These are phyloP conservation scores for Cosmia pyralina DNA, from an alignment of 2,888 invertebrate genomes.

Conservation along the genomic window DNA sequence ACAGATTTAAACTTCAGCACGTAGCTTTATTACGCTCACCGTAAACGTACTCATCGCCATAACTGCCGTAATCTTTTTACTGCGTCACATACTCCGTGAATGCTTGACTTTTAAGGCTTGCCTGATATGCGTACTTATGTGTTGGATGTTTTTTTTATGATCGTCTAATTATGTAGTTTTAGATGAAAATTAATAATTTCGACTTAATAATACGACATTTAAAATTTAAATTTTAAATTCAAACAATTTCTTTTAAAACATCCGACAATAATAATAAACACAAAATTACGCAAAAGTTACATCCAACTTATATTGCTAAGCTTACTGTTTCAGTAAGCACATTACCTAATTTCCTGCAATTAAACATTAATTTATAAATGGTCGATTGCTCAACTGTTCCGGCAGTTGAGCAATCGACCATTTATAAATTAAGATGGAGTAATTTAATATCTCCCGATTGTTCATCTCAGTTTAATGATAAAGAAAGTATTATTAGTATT, in stretches of 20 bases:
- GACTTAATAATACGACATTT: neutral
- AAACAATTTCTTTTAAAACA: too few species aligned
- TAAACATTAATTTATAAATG: too few species aligned
- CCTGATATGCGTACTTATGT: neutral
- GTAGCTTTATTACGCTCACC: conserved; percentile 66
- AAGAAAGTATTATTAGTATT: too few species aligned
- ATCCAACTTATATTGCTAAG: conserved; percentile 8
- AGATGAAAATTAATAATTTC: neutral
- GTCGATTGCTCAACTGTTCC: too few species aligned
- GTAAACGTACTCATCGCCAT: conserved; percentile 64
- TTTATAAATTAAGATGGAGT: conserved; percentile 19
- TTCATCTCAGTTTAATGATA: neutral
- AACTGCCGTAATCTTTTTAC: conserved; percentile 58
- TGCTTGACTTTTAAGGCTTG: conserved; percentile 54
- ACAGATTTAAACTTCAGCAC: conserved; percentile 39
- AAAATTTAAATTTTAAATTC: too few species aligned
- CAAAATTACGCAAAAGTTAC: conserved; percentile 18
- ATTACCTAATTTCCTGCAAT: conserved; percentile 54
- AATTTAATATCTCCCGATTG: conserved; percentile 4
- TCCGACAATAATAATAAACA: neutral
- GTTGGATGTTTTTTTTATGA: too few species aligned
- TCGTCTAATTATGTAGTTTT: too few species aligned
- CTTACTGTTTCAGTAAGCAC: conserved; percentile 14
- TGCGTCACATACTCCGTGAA: conserved; percentile 59
- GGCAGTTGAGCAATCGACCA: conserved; percentile 22